Percentiles rank a stretch among this genome's conserved stretches.
Evolutionary conservation across 2,888 invertebrate genomes (phyloP).

Genomic region (Drosophila cracens): DNA sequence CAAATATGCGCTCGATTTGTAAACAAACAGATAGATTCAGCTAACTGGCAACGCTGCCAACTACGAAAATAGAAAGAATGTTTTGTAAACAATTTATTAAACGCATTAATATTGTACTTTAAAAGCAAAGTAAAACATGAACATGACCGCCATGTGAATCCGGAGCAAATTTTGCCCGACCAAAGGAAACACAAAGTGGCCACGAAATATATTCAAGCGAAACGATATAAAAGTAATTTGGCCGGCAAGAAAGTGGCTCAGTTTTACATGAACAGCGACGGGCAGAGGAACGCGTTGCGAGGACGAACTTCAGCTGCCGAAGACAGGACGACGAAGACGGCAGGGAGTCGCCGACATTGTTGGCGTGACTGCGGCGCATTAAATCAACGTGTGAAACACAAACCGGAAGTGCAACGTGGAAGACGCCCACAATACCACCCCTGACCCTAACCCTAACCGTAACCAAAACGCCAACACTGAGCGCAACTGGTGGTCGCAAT

Average conservation of each 20-base stretch:
- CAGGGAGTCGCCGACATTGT: slow-evolving; percentile 32
- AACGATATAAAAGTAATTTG: slow-evolving; percentile 76
- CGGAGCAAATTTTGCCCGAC: slow-evolving; percentile 1
- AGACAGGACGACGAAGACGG: slow-evolving; percentile 13
- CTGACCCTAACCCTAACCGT: slow-evolving; percentile 4
- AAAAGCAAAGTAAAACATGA: background rate
- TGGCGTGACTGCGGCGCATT: slow-evolving; percentile 77
- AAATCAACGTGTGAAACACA: slow-evolving; percentile 78
- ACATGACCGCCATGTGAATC: slow-evolving; percentile 4
- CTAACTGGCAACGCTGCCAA: slow-evolving; percentile 38
- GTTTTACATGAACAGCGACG: slow-evolving; percentile 74
- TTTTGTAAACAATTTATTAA: background rate
- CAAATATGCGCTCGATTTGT: slow-evolving; percentile 16
- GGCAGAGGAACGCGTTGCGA: slow-evolving; percentile 40
- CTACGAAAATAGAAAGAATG: background rate
- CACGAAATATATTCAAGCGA: slow-evolving; percentile 20
- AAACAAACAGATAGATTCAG: slow-evolving; percentile 27
- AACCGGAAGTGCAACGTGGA: slow-evolving; percentile 72
- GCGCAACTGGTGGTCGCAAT: slow-evolving; percentile 67
- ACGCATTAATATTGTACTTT: background rate
- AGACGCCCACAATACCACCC: slow-evolving; percentile 11
- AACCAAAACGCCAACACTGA: background rate
- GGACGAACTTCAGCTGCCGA: slow-evolving; percentile 19
- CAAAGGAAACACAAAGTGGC: slow-evolving; percentile 10
- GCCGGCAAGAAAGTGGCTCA: slow-evolving; percentile 43